Percentiles rank a stretch among this genome's conserved stretches.
Evolutionary conservation across 2,888 invertebrate genomes (phyloP).

Genomic region (Metellina segmentata): DNA sequence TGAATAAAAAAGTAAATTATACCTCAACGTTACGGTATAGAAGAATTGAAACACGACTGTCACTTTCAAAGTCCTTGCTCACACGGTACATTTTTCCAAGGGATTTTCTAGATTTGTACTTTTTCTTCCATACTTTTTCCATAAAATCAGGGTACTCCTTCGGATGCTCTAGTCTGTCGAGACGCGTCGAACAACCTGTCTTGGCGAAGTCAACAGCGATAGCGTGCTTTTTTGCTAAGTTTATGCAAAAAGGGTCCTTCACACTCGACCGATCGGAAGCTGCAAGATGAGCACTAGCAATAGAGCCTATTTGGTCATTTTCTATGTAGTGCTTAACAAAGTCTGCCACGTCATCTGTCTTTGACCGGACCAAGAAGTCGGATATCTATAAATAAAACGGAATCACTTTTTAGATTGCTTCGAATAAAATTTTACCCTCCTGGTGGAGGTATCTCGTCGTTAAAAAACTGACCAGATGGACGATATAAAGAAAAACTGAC

Average conservation of each 20-base stretch:
- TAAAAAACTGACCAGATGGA: too few relatives aligned
- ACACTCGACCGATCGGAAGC: conserved; percentile 79
- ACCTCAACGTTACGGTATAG: conserved; percentile 43
- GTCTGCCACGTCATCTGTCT: conserved; percentile 79
- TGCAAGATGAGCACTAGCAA: conserved; percentile 80
- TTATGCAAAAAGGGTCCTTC: conserved; percentile 77
- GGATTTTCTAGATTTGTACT: conserved; percentile 79
- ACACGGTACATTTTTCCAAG: conserved; percentile 79
- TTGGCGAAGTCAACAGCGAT: conserved; percentile 80
- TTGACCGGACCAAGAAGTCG: conserved; percentile 28
- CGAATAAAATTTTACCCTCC: background rate
- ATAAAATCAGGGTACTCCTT: conserved; percentile 77
- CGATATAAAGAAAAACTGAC: too few relatives aligned
- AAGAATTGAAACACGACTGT: conserved; percentile 11
- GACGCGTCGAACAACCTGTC: conserved; percentile 79
- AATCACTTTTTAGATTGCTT: too few relatives aligned
- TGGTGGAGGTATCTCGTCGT: background rate
- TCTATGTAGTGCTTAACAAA: conserved; percentile 80
- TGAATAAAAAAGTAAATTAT: background rate
- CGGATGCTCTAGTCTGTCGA: conserved; percentile 42
- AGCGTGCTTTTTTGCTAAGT: conserved; percentile 78
- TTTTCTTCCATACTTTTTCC: conserved; percentile 78
- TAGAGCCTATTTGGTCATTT: conserved; percentile 79
- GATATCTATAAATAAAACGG: background rate
- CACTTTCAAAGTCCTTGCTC: conserved; percentile 61